These are phyloP conservation scores for Oscarella lobularis DNA, from an alignment of 37 sponge, comb jelly and placozoan genomes.

Conservation along the genomic window DNA sequence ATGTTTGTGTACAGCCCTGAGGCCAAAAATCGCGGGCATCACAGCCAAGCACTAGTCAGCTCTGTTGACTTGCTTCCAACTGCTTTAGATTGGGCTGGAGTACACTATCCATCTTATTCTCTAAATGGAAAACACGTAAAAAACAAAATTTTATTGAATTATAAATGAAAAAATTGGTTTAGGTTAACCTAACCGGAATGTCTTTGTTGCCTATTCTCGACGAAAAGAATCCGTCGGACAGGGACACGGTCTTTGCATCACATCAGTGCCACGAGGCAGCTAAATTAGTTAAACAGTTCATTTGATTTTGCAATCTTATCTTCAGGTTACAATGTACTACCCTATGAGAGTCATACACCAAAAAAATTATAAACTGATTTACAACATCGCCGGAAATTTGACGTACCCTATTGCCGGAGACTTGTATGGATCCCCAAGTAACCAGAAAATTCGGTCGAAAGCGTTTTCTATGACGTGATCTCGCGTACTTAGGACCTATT, in stretches of 20 bases:
- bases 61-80: constrained; percentile 51
- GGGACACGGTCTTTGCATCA: constrained; percentile 49
- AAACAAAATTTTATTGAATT: not conserved
- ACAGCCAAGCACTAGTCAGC: constrained; percentile 40
- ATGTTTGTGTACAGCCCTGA: constrained; percentile 40
- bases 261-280: constrained; percentile 41
- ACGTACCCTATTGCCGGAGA: constrained; percentile 57
- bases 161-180: not conserved
- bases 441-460: not conserved
- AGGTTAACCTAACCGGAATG: constrained; percentile 13
- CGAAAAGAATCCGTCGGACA: constrained; percentile 12
- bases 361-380: constrained; percentile 27
- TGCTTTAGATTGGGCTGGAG: constrained; percentile 51
- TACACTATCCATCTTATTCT: constrained; percentile 37
- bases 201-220: constrained; percentile 46
- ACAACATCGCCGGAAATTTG: constrained; percentile 50
- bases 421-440: constrained; percentile 10
- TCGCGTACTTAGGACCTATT: not conserved
- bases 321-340: constrained; percentile 59
- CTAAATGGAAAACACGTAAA: not conserved
- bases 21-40: constrained; percentile 26
- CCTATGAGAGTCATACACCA: constrained; percentile 61
- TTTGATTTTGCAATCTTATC: not conserved
- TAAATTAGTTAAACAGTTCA: not conserved
- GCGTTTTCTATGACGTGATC: not conserved